These are phyloP conservation scores for Hyperoplus immaculatus DNA, from an alignment of 2,797 vertebrate species.

Conservation along the genomic window DNA sequence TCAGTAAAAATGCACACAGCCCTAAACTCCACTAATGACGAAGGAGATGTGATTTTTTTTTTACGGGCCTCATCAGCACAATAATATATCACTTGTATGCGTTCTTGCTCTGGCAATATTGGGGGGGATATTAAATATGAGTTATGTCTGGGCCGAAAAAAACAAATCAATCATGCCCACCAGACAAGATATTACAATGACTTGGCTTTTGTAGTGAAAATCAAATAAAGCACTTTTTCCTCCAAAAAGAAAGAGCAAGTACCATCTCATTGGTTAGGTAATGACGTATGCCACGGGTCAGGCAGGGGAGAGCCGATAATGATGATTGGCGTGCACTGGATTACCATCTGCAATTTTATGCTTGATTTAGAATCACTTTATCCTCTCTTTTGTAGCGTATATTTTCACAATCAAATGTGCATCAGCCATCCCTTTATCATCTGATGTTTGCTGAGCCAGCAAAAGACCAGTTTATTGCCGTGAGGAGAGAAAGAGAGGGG, in stretches of 20 bases:
- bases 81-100: background rate
- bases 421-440: slow-evolving; percentile 73
- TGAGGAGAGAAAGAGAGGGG: no score
- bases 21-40: slow-evolving; percentile 7
- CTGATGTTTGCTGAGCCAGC: slow-evolving; percentile 78
- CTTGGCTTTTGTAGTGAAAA: slow-evolving; percentile 61
- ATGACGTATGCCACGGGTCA: slow-evolving; percentile 89
- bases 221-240: slow-evolving; percentile 65
- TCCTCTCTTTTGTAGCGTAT: slow-evolving; percentile 82
- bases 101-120: slow-evolving; percentile 1
- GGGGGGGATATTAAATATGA: slow-evolving; percentile 4
- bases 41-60: background rate
- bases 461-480: slow-evolving; percentile 6
- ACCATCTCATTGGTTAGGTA: slow-evolving; percentile 91
- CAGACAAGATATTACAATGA: slow-evolving; percentile 33
- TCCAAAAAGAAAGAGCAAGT: slow-evolving; percentile 83
- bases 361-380: slow-evolving; percentile 90
- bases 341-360: slow-evolving; percentile 93
- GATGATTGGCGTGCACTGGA: slow-evolving; percentile 87
- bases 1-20: slow-evolving; percentile 15
- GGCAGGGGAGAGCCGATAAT: slow-evolving; percentile 86
- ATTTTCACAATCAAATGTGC: slow-evolving; percentile 82
- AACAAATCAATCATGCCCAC: slow-evolving; percentile 8
- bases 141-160: background rate
- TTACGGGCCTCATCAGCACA: slow-evolving; percentile 10